Percentiles rank a stretch among this genome's conserved stretches.
phyloP scores from a whole-genome alignment of 2,888 invertebrate genomes.

The Alloplasta piceator region DNA sequence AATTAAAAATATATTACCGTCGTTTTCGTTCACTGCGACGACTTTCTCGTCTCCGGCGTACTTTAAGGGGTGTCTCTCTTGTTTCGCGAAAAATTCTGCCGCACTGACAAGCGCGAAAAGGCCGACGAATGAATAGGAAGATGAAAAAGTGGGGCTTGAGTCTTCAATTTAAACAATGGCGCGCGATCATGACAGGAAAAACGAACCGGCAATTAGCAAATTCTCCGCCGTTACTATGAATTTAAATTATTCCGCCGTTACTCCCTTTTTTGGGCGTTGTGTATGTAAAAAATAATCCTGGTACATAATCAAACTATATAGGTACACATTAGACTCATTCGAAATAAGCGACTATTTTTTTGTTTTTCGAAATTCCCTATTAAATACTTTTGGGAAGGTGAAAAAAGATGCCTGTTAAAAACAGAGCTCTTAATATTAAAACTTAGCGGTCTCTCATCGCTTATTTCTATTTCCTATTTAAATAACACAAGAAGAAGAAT shows the following conservation, averaged over 20 bases:
- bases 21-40: conserved; percentile 24
- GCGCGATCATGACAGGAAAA: conserved; percentile 50
- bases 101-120: not conserved
- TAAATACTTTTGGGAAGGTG: too few species aligned
- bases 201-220: conserved; percentile 69
- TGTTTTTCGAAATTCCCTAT: too few species aligned
- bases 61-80: not conserved
- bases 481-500: too few species aligned
- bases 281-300: conserved; percentile 62
- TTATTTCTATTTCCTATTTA: too few species aligned
- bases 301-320: conserved; percentile 5
- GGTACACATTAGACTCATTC: too few species aligned
- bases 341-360: too few species aligned
- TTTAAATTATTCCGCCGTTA: conserved; percentile 78
- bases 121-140: not conserved
- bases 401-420: too few species aligned
- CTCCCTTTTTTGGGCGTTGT: conserved; percentile 66
- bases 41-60: not conserved
- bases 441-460: too few species aligned
- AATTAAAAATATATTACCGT: conserved; percentile 41
- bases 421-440: too few species aligned
- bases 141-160: conserved; percentile 13
- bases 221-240: conserved; percentile 74
- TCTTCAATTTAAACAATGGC: conserved; percentile 52
- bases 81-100: not conserved